Evolutionary conservation across 1,140 invertebrate species (phyloP).

Genomic region (Maconellicoccus hirsutus): DNA sequence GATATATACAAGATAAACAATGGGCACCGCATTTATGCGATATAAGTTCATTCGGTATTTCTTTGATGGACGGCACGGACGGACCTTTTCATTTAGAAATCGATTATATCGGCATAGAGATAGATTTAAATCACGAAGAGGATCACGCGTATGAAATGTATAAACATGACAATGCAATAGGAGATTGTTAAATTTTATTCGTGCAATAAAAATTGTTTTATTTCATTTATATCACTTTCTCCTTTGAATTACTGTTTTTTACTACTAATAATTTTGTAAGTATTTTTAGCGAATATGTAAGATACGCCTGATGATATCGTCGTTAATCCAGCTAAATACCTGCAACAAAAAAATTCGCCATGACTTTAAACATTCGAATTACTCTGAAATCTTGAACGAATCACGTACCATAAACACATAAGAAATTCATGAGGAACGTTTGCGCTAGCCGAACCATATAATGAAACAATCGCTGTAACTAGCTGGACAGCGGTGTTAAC

Average conservation of each 20-base stretch:
- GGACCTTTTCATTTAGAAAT: constrained; percentile 87
- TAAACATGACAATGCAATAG: neutral
- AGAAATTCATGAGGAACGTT: neutral
- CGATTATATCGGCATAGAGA: constrained; percentile 77
- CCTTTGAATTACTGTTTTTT: neutral
- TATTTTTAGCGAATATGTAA: neutral
- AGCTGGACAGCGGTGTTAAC: constrained; percentile 86
- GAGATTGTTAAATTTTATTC: neutral
- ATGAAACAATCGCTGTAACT: constrained; percentile 30
- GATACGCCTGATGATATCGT: neutral
- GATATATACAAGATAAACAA: constrained; percentile 77
- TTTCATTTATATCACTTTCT: neutral
- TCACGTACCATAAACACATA: neutral
- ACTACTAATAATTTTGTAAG: neutral
- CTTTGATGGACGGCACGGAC: constrained; percentile 57
- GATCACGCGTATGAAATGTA: constrained; percentile 87
- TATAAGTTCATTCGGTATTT: constrained; percentile 67
- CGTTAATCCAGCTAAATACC: neutral
- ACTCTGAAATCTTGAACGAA: neutral
- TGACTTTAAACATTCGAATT: neutral
- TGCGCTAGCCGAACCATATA: neutral
- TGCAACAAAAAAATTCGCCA: neutral
- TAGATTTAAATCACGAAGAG: constrained; percentile 62
- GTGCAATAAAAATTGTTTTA: neutral
- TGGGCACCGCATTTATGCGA: constrained; percentile 41